Conservation (phyloP, 2,888 invertebrate genomes). For the Leucophora obtusa region DNA sequence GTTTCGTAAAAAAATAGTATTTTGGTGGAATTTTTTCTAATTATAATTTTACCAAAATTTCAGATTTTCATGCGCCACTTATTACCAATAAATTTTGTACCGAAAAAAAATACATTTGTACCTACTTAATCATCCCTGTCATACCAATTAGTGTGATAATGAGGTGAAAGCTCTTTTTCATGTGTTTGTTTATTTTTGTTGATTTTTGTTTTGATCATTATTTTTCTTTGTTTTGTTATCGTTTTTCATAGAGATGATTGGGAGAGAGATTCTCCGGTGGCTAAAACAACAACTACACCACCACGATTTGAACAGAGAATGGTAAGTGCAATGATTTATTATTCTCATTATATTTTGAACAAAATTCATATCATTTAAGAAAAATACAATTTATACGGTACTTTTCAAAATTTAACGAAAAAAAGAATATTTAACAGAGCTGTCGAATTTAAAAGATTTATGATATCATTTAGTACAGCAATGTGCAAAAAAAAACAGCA, state of each 20-base stretch:
- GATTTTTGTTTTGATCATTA: constrained; percentile 63
- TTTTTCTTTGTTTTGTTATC: constrained; percentile 56
- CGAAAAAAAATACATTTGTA: too few species aligned
- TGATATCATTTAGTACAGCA: too few species aligned
- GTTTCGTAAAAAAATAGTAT: too few species aligned
- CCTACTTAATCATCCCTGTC: neutral
- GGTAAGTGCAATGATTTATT: constrained; percentile 58
- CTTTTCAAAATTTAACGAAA: neutral
- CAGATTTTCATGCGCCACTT: too few species aligned
- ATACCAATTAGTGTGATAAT: too few species aligned
- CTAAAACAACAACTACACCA: constrained; percentile 46
- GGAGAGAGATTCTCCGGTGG: constrained; percentile 54
- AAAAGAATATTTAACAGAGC: too few species aligned
- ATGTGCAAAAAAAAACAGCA: too few species aligned
- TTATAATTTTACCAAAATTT: too few species aligned
- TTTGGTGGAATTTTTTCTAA: too few species aligned
- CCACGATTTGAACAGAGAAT: constrained; percentile 59
- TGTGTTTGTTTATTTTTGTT: constrained; percentile 50
- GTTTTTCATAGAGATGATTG: constrained; percentile 68
- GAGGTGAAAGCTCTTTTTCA: constrained; percentile 34
- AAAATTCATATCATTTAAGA: neutral
- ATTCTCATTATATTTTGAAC: too few species aligned
- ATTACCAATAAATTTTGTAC: too few species aligned
- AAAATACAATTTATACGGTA: neutral
- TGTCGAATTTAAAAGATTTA: too few species aligned